phyloP scores from a whole-genome alignment of 2,797 vertebrate genomes.

The Acipenser ruthenus region DNA sequence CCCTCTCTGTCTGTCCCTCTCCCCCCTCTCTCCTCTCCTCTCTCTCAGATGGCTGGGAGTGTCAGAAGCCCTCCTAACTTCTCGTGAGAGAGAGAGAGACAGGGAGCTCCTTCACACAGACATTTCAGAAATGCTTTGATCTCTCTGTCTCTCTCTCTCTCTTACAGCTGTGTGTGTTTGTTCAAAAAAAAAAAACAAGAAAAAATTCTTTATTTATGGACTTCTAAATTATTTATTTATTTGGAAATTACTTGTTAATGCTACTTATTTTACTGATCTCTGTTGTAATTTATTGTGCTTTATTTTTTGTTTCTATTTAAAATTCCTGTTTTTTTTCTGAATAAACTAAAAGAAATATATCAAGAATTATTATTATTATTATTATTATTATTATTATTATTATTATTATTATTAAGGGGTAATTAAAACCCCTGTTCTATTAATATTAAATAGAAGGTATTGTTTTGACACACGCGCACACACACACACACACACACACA shows the following conservation, averaged over 20 bases:
- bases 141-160: not conserved
- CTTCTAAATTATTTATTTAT: slow-evolving; percentile 22
- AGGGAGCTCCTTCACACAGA: not conserved
- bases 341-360: no score
- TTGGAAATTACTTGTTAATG: slow-evolving; percentile 1
- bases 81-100: not conserved
- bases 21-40: no score
- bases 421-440: no score
- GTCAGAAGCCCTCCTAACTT: not conserved
- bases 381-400: no score
- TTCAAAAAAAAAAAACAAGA: not conserved
- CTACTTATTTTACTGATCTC: not conserved
- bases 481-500: not conserved
- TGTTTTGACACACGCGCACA: not conserved
- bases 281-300: not conserved
- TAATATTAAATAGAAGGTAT: not conserved
- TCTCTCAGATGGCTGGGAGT: not conserved
- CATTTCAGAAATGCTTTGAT: not conserved
- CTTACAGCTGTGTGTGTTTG: not conserved
- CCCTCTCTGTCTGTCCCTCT: no score
- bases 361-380: no score
- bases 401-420: no score
- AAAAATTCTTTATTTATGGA: slow-evolving; percentile 11
- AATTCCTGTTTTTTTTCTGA: not conserved
- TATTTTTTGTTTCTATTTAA: not conserved